phyloP scores from a whole-genome alignment of 2,113 vertebrate genomes.

The Caracal caracal region DNA sequence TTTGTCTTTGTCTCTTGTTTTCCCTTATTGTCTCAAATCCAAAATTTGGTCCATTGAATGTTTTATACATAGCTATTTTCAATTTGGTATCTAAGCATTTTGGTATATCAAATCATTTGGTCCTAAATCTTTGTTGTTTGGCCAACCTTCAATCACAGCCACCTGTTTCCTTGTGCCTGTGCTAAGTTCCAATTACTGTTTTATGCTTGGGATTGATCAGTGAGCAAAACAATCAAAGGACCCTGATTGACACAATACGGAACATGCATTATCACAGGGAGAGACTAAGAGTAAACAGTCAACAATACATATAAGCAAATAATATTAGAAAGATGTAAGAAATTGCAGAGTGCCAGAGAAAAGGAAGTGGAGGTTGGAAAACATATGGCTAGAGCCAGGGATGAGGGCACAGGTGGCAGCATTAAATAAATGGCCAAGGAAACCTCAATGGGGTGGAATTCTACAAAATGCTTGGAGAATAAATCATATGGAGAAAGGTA shows the following conservation, averaged over 20 bases:
- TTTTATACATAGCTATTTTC: constrained; percentile 18
- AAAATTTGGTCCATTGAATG: not conserved
- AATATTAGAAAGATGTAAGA: not conserved
- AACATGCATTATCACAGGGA: not conserved
- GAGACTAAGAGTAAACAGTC: not conserved
- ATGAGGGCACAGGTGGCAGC: not conserved
- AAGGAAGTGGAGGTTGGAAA: not conserved
- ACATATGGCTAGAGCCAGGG: not conserved
- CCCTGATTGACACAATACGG: not conserved
- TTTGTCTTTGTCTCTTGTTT: not conserved
- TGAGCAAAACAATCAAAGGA: not conserved
- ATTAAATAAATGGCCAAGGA: not conserved
- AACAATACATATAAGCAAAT: not conserved
- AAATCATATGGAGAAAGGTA: not conserved
- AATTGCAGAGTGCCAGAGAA: not conserved
- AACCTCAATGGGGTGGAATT: not conserved
- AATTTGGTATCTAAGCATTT: constrained; percentile 29
- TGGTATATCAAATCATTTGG: not conserved
- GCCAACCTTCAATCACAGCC: not conserved
- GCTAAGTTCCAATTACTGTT: not conserved
- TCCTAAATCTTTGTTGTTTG: not conserved
- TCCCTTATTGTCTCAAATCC: not conserved
- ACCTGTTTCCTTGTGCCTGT: not conserved
- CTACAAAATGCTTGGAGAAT: not conserved
- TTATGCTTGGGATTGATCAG: not conserved